A percentile compares a stretch with the other conserved stretches of the same genome.
phyloP scores from a whole-genome alignment of 2,888 invertebrate genomes.

The Macropis europaea region DNA sequence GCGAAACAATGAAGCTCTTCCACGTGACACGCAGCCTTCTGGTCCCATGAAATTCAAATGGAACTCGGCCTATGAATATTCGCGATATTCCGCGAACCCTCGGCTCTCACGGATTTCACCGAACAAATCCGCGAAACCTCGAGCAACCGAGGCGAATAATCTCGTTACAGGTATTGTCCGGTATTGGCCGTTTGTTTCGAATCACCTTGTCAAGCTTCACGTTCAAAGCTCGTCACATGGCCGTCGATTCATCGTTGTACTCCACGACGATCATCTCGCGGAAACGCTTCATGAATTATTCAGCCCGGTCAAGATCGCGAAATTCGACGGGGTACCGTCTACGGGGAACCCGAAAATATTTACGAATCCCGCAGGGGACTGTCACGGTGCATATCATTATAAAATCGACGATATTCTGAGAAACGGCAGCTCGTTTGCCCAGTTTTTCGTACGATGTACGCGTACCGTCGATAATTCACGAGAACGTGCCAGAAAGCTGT shows the following conservation, averaged over 20 bases:
- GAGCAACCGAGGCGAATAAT: constrained; percentile 12
- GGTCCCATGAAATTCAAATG: no score
- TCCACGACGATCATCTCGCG: neutral
- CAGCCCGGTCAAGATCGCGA: neutral
- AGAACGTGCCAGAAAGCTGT: neutral
- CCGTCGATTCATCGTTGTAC: neutral
- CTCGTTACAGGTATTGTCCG: constrained; percentile 20
- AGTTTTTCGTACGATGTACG: neutral
- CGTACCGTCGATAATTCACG: neutral
- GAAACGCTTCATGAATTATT: constrained; percentile 11
- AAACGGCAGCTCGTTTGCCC: no score
- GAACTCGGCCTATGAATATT: no score
- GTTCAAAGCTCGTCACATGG: constrained; percentile 4
- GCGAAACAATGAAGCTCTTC: no score
- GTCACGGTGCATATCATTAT: no score
- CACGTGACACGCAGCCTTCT: no score
- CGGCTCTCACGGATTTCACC: neutral
- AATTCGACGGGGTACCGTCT: neutral
- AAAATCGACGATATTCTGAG: no score
- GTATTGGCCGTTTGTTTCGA: constrained; percentile 2
- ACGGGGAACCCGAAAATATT: neutral
- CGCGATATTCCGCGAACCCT: no score
- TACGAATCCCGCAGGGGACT: neutral
- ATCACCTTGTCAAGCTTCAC: constrained; percentile 9
- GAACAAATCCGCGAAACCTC: constrained; percentile 18